These are phyloP conservation scores for Suricata suricatta DNA, from an alignment of 2,113 vertebrate genomes.

Conservation along the genomic window DNA sequence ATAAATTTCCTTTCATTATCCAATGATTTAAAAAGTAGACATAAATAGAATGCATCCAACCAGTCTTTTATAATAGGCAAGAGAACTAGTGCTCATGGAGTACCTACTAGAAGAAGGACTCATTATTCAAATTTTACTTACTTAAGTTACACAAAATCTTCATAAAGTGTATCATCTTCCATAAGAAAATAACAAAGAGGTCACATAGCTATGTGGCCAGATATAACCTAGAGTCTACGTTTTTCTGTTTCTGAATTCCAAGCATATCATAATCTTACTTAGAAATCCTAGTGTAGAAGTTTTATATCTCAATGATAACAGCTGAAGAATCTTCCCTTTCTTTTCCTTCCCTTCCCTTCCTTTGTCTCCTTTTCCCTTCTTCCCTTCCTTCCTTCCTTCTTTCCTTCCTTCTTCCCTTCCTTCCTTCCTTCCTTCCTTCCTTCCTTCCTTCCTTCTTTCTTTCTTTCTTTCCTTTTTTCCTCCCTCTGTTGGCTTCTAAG, in stretches of 20 bases:
- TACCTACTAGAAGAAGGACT: not conserved
- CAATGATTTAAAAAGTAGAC: not conserved
- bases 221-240: not conserved
- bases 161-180: not conserved
- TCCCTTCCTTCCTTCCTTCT: not conserved
- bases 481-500: not conserved
- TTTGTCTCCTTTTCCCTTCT: no score
- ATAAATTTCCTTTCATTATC: slow-evolving; percentile 25
- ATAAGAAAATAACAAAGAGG: not conserved
- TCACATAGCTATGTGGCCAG: not conserved
- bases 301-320: not conserved
- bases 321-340: not conserved
- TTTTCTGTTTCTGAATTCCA: slow-evolving; percentile 25
- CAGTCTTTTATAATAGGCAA: not conserved
- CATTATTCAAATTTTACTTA: slow-evolving; percentile 16
- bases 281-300: not conserved
- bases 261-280: not conserved
- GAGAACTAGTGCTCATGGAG: not conserved
- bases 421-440: no score
- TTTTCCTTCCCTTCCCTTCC: accelerated
- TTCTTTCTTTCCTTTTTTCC: not conserved
- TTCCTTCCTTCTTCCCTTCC: not conserved
- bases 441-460: not conserved
- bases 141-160: not conserved
- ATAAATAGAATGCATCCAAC: not conserved